Percentiles rank a stretch among this genome's conserved stretches.
Conservation (phyloP, 2,113 vertebrate genomes). For the Typhlomys cinereus region DNA sequence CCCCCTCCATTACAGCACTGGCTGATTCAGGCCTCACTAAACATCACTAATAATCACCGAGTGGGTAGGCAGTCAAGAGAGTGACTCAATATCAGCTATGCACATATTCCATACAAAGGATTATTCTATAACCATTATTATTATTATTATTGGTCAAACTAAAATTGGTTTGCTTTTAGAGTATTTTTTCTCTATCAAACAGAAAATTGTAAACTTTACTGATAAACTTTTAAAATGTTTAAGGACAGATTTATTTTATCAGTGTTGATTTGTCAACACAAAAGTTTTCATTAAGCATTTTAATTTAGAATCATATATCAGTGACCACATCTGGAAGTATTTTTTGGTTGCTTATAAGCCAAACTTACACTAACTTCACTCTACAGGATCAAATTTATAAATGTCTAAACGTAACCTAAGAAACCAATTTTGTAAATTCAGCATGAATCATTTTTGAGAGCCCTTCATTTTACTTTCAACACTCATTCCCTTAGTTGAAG, state of each 20-base stretch:
- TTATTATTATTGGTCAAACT: not conserved
- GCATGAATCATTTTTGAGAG: conserved; percentile 41
- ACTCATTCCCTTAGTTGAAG: not conserved
- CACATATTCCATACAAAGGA: not conserved
- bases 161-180: conserved; percentile 44
- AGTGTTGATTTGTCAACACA: conserved; percentile 51
- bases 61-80: not conserved
- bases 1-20: not conserved
- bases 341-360: conserved; percentile 55
- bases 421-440: conserved; percentile 51
- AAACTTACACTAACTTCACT: conserved; percentile 55
- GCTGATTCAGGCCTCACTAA: not conserved
- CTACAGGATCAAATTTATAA: conserved; percentile 58
- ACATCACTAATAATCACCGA: not conserved
- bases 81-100: not conserved
- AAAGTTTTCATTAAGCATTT: conserved; percentile 60
- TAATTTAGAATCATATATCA: conserved; percentile 55
- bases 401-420: conserved; percentile 47
- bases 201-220: conserved; percentile 45
- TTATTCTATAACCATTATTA: not conserved
- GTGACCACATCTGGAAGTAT: conserved; percentile 65
- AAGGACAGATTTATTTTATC: conserved; percentile 2
- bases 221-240: conserved; percentile 8
- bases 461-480: conserved; percentile 31
- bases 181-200: conserved; percentile 14